Base-by-base conservation (phyloP, 2,888 invertebrate species). In the Amphimallon solstitiale region DNA sequence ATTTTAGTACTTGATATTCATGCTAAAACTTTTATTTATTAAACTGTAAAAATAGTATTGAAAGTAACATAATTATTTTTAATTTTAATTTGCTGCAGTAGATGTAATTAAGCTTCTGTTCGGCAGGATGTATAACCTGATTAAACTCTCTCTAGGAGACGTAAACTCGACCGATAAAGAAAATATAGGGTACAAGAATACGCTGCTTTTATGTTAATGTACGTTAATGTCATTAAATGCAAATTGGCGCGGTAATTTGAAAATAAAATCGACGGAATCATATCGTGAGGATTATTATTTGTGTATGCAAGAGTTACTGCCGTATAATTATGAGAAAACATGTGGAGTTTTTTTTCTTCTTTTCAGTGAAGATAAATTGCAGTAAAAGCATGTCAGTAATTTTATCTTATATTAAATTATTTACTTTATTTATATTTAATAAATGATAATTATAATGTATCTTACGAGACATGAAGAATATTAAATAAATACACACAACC, bases 211-310 rank as follows among this genome's bases (percentile, higher is more conserved):
- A 71, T 71, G 71, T 68, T 71, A 71, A 71, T 71, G 63, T 71
- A 71, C 69, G 69, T 67, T 68, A 70, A 70, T 70, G 63, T 70
- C 48, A 68, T 70, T 65, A 70, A 68, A 70, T 68, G 70, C 52
- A 67, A 68, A 70, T 66, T 66, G 56, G 56, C n/a, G 46, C 37
- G 60, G 45, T 64, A 67, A 67, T 67, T 63, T 23, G 60, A 59
- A 59, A 67, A 61, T 59, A 54, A 67, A 60, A 21, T 14, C 40
- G 23, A 51, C 37, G 49, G 56, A 54, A 63, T 63, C 49, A 54
- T 63, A 63, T 56, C 64, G 46, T 56, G 63, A 63, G 56, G 48
- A 59, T 66, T 66, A 63, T 51, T 51, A 51, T 34, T 23, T 29
- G 56, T 56, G 21, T 52, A 17, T 48, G 48, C 23, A 23, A 12